A percentile compares a stretch with the other conserved stretches of the same genome.
Conservation (phyloP, 2,888 invertebrate species). For the Matsumyia berberina region DNA sequence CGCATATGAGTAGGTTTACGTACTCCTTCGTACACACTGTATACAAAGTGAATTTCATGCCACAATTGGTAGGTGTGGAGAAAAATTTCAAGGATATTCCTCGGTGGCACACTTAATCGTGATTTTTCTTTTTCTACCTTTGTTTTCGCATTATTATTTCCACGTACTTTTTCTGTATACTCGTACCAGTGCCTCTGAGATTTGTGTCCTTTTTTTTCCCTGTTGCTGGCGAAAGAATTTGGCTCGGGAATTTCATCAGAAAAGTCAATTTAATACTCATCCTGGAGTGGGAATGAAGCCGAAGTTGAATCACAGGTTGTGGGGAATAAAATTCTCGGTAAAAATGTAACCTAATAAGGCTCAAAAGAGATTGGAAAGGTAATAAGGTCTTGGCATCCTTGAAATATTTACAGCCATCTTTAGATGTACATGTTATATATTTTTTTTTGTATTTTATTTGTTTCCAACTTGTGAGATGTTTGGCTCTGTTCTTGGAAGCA, state of each 20-base stretch:
- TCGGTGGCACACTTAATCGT: background rate
- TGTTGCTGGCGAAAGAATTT: background rate
- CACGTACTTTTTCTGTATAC: background rate
- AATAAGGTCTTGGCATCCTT: constrained; percentile 1
- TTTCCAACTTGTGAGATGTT: background rate
- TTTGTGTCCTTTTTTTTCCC: background rate
- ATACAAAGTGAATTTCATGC: background rate
- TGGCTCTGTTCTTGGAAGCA: background rate
- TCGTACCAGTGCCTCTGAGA: background rate
- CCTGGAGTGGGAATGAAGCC: background rate
- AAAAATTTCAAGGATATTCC: constrained; percentile 15
- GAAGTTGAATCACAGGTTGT: background rate
- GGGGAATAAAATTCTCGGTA: constrained; percentile 1
- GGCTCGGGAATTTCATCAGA: constrained; percentile 8
- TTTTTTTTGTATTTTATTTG: constrained; percentile 1
- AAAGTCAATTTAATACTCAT: constrained; percentile 10
- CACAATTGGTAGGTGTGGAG: background rate
- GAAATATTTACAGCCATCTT: constrained; percentile 8
- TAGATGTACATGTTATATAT: too few relatives aligned
- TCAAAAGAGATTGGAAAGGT: background rate
- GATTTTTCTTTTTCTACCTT: background rate
- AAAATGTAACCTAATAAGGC: background rate
- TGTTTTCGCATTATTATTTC: constrained; percentile 3
- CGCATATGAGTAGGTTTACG: constrained; percentile 4
- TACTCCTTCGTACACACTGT: background rate